Conservation (phyloP, 2,888 invertebrate genomes). For the Scrobipalpa costella region DNA sequence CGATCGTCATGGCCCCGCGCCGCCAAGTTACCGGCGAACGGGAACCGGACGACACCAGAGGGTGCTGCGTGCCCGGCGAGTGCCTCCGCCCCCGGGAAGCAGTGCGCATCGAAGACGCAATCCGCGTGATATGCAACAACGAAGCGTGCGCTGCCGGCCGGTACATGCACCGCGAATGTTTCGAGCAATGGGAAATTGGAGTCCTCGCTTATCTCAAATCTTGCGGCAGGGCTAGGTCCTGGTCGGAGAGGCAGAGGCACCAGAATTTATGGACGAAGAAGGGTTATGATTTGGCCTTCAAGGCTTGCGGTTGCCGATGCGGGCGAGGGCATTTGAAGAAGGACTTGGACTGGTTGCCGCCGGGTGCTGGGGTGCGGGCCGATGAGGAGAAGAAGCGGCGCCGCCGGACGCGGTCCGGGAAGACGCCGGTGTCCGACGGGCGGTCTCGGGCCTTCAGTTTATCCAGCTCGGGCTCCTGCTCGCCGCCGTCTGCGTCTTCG, state of each 20-base stretch:
- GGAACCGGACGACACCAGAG: slow-evolving; percentile 77
- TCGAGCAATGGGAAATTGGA: slow-evolving; percentile 95
- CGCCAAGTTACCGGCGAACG: slow-evolving; percentile 76
- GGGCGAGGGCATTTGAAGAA: slow-evolving; percentile 96
- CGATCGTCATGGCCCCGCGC: slow-evolving; percentile 75
- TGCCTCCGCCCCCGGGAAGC: slow-evolving; percentile 88
- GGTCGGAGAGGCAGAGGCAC: slow-evolving; percentile 96
- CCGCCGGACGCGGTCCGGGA: slow-evolving; percentile 63
- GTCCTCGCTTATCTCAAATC: slow-evolving; percentile 94
- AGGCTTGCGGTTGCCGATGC: slow-evolving; percentile 96
- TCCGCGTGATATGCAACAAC: slow-evolving; percentile 97
- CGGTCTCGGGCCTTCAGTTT: slow-evolving; percentile 88
- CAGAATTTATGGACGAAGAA: slow-evolving; percentile 99
- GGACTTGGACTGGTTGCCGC: slow-evolving; percentile 95
- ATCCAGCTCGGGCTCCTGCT: slow-evolving; percentile 90
- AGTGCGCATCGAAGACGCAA: slow-evolving; percentile 85
- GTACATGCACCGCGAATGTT: slow-evolving; percentile 98
- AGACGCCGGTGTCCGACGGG: slow-evolving; percentile 69
- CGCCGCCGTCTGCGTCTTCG: slow-evolving; percentile 90
- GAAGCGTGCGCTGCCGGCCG: slow-evolving; percentile 93
- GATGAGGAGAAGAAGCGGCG: slow-evolving; percentile 75
- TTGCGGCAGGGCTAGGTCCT: slow-evolving; percentile 94
- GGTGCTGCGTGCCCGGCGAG: slow-evolving; percentile 93
- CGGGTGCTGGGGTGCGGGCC: slow-evolving; percentile 81
- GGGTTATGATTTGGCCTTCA: slow-evolving; percentile 97